These are phyloP conservation scores for Drosophila nikananu DNA, from an alignment of 1,140 invertebrate species.

Conservation along the genomic window DNA sequence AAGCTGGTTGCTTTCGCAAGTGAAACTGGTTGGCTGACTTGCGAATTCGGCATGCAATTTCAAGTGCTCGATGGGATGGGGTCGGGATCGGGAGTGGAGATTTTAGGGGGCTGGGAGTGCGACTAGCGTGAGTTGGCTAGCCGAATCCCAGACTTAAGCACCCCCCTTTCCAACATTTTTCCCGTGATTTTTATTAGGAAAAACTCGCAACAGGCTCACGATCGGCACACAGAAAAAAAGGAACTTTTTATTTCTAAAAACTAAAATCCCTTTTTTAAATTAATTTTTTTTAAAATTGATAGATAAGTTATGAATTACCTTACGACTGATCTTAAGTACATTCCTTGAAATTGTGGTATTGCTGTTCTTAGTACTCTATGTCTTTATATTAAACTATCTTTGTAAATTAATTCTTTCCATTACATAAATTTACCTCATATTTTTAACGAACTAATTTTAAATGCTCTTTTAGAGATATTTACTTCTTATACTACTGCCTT, in stretches of 20 bases:
- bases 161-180: not conserved
- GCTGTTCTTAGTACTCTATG: too few species aligned
- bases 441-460: too few species aligned
- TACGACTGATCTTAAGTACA: too few species aligned
- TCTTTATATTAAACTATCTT: too few species aligned
- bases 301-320: too few species aligned
- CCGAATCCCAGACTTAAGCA: conserved; percentile 22
- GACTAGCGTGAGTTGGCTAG: conserved; percentile 28
- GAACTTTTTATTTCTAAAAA: too few species aligned
- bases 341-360: too few species aligned
- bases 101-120: conserved; percentile 1
- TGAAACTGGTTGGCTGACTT: conserved; percentile 69
- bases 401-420: too few species aligned
- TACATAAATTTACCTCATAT: not conserved
- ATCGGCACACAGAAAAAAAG: conserved; percentile 2
- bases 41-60: conserved; percentile 64
- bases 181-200: conserved; percentile 22
- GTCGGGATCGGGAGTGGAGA: conserved; percentile 41
- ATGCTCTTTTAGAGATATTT: not conserved
- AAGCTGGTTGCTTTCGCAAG: conserved; percentile 77
- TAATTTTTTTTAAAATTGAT: too few species aligned
- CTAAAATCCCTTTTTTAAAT: too few species aligned
- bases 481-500: not conserved
- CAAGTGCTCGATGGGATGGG: conserved; percentile 31
- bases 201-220: conserved; percentile 60